A percentile compares a stretch with the other conserved stretches of the same genome.
Evolutionary conservation across 2,888 invertebrate genomes (phyloP).

Genomic region (Metacarcinus magister): DNA sequence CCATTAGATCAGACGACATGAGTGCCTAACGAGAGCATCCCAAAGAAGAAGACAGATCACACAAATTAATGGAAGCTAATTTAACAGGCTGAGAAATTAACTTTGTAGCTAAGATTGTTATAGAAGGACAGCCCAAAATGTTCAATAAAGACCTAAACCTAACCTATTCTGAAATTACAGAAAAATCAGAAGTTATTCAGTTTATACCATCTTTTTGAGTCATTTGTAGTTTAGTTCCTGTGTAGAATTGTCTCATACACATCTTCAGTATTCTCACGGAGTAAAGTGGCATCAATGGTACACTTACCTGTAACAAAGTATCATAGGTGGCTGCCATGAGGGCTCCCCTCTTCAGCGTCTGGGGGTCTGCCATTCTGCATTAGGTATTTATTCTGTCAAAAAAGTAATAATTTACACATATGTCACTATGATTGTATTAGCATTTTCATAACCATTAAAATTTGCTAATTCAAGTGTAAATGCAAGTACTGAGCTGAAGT

Average conservation of each 20-base stretch:
- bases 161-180: no score
- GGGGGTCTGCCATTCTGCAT: slow-evolving; percentile 66
- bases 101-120: neutral
- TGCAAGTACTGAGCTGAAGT: neutral
- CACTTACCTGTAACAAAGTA: slow-evolving; percentile 75
- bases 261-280: neutral
- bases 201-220: no score
- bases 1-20: no score
- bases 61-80: neutral
- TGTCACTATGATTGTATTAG: neutral
- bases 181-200: no score
- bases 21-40: no score
- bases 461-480: neutral
- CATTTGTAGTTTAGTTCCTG: no score
- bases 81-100: neutral
- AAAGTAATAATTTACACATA: neutral
- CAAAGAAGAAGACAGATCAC: no score
- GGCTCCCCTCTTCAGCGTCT: slow-evolving; percentile 69
- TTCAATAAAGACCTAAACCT: neutral
- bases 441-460: neutral
- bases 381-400: neutral
- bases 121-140: neutral
- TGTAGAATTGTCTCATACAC: no score
- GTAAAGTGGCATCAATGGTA: neutral
- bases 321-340: slow-evolving; percentile 80